Base-by-base conservation (phyloP, 2,797 vertebrate genomes). In the Holocentrus rufus region DNA sequence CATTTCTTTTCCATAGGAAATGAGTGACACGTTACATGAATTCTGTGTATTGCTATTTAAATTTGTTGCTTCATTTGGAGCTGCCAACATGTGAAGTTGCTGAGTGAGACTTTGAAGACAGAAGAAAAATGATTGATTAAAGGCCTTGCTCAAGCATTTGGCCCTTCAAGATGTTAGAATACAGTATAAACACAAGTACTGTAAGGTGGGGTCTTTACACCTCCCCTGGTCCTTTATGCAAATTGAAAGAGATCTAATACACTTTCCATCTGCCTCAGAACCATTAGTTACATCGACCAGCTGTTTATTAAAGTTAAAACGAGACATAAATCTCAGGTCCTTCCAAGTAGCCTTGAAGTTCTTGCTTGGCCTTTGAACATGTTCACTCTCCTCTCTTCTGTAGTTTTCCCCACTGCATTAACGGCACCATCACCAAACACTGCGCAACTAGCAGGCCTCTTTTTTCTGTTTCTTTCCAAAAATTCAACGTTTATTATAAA, bases 301-400 rank as follows among this genome's bases (percentile, higher is more conserved):
- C 64, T 88, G 80, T 74, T 81, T 82, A 60, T 80, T 49, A 70
- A 52, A 54, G 61, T 69, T 74, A 65, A 79, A 72, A 72, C 49
- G 34, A 49, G 14, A 66, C 73, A 81, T 68, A 73, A 65, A 82
- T 77, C 55, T 50, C 70, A 31, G 27, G n/a, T 30, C 46, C 73
- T 66, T 54, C 3, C 22, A 65, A 20, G 27, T 22, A 2, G 22
- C 67, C 55, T 65, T 47, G 7, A 65, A 71, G 49, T 63, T 65
- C 22, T 47, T 50, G 31, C 56, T 61, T 27, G 18, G 10, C 55
- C 23, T 79, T 77, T 46, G 27, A 11, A 68, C 17, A 61, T 42
- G 67, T 62, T 23, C 64, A 50, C 79, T 70, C 46, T 68, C 61
- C 44, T 47, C 53, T 76, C 50, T 17, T 63, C 76, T 64, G 27